Base-by-base conservation (phyloP, 1,140 invertebrate species). In the Yoshiicerus persimilis region DNA sequence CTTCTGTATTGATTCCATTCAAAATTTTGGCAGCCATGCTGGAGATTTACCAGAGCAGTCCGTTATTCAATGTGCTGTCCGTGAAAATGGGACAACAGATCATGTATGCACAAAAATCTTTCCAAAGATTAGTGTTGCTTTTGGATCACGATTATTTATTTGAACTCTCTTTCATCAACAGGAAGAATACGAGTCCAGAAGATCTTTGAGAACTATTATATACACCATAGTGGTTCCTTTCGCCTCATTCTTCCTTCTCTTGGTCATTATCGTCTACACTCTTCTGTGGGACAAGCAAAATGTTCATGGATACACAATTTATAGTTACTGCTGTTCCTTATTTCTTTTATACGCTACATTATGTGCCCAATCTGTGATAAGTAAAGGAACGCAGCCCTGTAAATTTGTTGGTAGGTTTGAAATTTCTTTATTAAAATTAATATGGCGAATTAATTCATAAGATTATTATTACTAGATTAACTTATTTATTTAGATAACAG, bases 231-330 rank as follows among this genome's bases (percentile, higher is more conserved):
- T 70, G 64, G 27, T 70, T 5, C 64, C 64, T 11, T 0, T 30
- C 6, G 56, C 85, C 4, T 86, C 86, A 10, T 10, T 87, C 4
- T 56, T 77, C 77, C 47, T 88, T 9, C 4, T 87, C 0, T 10
- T 66, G 20, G 86, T 85, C 16, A 75, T 70, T 20, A 39, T 41
- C 1, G 85, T 88, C 5, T 39, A 86, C 20, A 39, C 80, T 64
- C 41, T 87, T 23, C 10, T 87, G 6, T 86, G 47, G 84, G 88
- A 88, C 23, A 80, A 86, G 80, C 84, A 86, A 25, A 87, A 86
- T 64, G 36, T 86, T 3, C 85, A 88, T 39, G 75, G 62, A 0
- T 87, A 75, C 32, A 80, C 88, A 16, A 34, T 86, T 3, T 47
- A 39, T 25, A 86, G 38, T 32, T 88, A 86, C 41, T 27, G 83